phyloP scores from a whole-genome alignment of 2,888 invertebrate species.

The Calameuta idolon region DNA sequence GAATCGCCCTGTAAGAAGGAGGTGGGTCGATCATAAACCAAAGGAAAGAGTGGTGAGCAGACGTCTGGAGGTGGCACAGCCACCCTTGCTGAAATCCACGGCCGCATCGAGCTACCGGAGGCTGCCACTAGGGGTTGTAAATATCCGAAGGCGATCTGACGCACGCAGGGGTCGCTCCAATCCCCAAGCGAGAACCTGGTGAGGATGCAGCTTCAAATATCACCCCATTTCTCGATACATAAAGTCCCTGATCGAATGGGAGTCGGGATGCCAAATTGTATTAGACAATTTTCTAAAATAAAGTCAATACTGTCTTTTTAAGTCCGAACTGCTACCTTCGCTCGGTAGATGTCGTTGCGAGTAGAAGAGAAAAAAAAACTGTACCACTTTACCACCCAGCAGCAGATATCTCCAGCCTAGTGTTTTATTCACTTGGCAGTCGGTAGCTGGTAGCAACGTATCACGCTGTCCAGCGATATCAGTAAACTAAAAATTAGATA shows the following conservation, averaged over 20 bases:
- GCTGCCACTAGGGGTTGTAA: neutral
- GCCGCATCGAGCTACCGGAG: neutral
- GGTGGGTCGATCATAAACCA: neutral
- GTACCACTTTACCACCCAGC: neutral
- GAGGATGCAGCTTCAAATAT: neutral
- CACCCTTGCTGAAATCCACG: neutral
- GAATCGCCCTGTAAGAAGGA: neutral
- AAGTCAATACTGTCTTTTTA: neutral
- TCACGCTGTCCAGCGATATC: neutral
- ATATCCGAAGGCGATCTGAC: neutral
- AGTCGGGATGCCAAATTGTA: neutral
- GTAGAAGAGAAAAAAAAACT: neutral
- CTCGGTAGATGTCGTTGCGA: neutral
- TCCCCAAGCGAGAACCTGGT: neutral
- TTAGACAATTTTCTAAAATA: slow-evolving; percentile 11
- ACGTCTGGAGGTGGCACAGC: neutral
- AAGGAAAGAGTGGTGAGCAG: neutral
- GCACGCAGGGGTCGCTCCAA: neutral
- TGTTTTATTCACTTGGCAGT: too few species aligned
- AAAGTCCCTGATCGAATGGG: neutral
- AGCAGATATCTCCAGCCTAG: neutral
- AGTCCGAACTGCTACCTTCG: neutral
- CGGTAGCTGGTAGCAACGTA: too few species aligned
- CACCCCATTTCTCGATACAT: neutral
- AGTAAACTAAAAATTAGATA: neutral